Conservation (phyloP, 1,140 invertebrate species). For the Bombus waltoni region DNA sequence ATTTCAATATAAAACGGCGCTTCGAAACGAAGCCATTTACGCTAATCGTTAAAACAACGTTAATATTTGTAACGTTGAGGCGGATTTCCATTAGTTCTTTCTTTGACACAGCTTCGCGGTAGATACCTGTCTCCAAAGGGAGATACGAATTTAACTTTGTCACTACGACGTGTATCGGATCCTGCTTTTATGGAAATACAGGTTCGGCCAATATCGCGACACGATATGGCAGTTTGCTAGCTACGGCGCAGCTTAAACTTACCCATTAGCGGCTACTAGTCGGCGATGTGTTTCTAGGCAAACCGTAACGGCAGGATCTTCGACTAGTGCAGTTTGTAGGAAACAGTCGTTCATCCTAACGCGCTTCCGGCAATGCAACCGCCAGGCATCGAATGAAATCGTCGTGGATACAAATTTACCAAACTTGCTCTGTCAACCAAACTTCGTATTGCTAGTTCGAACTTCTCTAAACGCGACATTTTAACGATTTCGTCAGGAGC, state of each 20-base stretch:
- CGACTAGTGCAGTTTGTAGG: constrained; percentile 47
- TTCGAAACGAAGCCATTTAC: neutral
- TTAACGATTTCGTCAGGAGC: neutral
- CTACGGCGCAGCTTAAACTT: constrained; percentile 51
- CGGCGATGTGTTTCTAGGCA: constrained; percentile 18
- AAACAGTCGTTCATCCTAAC: constrained; percentile 54
- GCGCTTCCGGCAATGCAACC: constrained; percentile 44
- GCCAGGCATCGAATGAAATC: constrained; percentile 28
- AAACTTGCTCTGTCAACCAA: constrained; percentile 30
- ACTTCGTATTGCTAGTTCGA: neutral
- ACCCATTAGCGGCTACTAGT: constrained; percentile 61
- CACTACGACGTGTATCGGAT: constrained; percentile 15
- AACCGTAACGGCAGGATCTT: constrained; percentile 54
- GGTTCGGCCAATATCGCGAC: constrained; percentile 19
- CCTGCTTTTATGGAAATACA: constrained; percentile 28
- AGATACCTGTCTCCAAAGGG: neutral
- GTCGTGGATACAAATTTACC: constrained; percentile 15
- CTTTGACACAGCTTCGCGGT: neutral
- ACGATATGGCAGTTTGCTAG: constrained; percentile 43
- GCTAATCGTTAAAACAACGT: neutral
- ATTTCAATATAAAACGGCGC: neutral
- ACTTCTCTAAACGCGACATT: neutral
- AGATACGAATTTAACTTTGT: neutral
- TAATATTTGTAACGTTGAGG: neutral
- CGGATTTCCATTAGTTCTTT: neutral